These are phyloP conservation scores for Heteromyza rotundicornis DNA, from an alignment of 2,888 invertebrate species.

Conservation along the genomic window DNA sequence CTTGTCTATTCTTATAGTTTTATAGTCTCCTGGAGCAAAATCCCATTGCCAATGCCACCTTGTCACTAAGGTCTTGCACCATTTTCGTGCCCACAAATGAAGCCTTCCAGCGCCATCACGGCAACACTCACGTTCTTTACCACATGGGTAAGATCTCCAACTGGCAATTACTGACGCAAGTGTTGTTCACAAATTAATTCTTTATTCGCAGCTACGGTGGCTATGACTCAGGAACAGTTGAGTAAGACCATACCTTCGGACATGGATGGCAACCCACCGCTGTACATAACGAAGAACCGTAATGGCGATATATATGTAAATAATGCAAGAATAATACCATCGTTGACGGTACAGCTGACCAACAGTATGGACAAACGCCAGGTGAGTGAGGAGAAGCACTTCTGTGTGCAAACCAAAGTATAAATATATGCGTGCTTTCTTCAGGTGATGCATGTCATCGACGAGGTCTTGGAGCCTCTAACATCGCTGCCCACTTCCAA, in stretches of 20 bases:
- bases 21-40: constrained; percentile 76
- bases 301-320: constrained; percentile 81
- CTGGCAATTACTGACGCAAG: constrained; percentile 18
- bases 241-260: constrained; percentile 72
- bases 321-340: constrained; percentile 79
- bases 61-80: constrained; percentile 79
- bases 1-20: constrained; percentile 68
- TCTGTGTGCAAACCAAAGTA: not conserved
- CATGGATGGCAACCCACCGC: constrained; percentile 82
- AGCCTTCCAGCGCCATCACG: constrained; percentile 78
- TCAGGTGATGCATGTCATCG: constrained; percentile 86
- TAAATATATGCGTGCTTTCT: not conserved
- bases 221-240: constrained; percentile 72
- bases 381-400: constrained; percentile 59
- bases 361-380: constrained; percentile 69
- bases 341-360: constrained; percentile 71
- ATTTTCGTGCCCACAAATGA: constrained; percentile 88
- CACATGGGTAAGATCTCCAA: constrained; percentile 79
- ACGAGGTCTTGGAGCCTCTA: constrained; percentile 83
- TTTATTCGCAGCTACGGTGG: constrained; percentile 73
- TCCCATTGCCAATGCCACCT: constrained; percentile 74
- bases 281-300: constrained; percentile 79
- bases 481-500: constrained; percentile 69
- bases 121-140: constrained; percentile 71
- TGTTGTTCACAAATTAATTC: too few relatives aligned